Percentiles rank a stretch among this genome's conserved stretches.
Conservation (phyloP, 2,797 vertebrate species). For the Choloepus didactylus region DNA sequence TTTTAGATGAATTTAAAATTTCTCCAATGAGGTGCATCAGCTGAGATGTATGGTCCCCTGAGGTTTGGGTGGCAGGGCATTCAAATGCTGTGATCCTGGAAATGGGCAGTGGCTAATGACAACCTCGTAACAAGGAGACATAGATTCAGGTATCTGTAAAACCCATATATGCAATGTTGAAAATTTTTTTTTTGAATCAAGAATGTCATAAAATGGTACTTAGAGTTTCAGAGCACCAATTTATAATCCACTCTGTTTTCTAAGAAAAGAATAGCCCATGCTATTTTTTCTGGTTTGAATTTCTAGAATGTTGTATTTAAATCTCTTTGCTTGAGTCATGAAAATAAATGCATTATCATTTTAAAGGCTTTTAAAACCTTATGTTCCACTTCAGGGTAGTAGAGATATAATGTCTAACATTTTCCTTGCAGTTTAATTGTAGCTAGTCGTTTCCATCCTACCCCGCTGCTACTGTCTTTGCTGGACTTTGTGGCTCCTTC, state of each 20-base stretch:
- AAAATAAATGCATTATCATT: neutral
- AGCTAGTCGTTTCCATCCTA: constrained; percentile 96
- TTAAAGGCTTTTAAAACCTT: constrained; percentile 50
- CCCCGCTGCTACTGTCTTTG: constrained; percentile 92
- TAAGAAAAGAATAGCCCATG: constrained; percentile 25
- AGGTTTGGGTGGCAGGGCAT: neutral
- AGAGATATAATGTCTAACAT: constrained; percentile 55
- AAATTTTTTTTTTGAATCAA: neutral
- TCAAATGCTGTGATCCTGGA: neutral
- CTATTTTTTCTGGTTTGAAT: constrained; percentile 24
- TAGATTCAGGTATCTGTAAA: neutral
- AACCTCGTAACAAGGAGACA: neutral
- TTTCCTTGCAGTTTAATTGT: constrained; percentile 94
- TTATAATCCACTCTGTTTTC: constrained; percentile 41
- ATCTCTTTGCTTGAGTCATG: neutral
- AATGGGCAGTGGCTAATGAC: neutral
- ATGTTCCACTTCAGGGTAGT: neutral
- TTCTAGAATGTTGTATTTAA: constrained; percentile 43
- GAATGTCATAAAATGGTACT: neutral
- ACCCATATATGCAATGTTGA: neutral
- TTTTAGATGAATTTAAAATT: constrained; percentile 20
- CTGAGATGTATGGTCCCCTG: neutral
- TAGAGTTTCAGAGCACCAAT: neutral
- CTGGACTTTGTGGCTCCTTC: constrained; percentile 96
- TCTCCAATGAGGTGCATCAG: neutral